Evolutionary conservation across 2,888 invertebrate genomes (phyloP).

Genomic region (Tinea trinotella): DNA sequence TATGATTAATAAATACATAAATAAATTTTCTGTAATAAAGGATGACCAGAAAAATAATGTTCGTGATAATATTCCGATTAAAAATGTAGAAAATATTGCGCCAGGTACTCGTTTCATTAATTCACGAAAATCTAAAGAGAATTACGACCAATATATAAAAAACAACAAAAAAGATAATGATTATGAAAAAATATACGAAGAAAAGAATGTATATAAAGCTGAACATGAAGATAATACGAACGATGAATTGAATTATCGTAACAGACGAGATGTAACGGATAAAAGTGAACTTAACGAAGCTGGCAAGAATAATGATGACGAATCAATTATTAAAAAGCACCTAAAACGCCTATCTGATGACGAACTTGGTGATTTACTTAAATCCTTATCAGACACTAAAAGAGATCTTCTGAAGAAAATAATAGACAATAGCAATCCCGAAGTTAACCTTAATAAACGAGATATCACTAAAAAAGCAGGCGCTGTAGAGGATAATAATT

Average conservation of each 20-base stretch:
- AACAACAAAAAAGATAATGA: not conserved
- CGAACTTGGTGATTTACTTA: constrained; percentile 51
- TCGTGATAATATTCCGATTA: not conserved
- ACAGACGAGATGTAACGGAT: constrained; percentile 35
- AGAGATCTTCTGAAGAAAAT: constrained; percentile 49
- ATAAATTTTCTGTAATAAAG: not conserved
- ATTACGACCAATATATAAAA: not conserved
- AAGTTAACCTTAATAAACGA: constrained; percentile 42
- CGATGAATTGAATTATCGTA: constrained; percentile 26
- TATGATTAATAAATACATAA: constrained; percentile 11
- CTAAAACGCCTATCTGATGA: constrained; percentile 49
- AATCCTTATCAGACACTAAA: constrained; percentile 54
- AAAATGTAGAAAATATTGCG: not conserved
- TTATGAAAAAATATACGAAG: not conserved
- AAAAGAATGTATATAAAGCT: not conserved
- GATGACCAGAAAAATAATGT: not conserved
- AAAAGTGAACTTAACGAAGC: constrained; percentile 23
- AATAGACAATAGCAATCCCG: constrained; percentile 33
- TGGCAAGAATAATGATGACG: constrained; percentile 40
- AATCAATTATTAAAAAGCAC: constrained; percentile 50
- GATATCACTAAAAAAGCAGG: constrained; percentile 62
- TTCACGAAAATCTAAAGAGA: not conserved
- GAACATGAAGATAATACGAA: not conserved
- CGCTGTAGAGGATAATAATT: constrained; percentile 48
- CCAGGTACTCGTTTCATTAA: not conserved